These are phyloP conservation scores for Capromys pilorides DNA, from an alignment of 2,797 vertebrate species.

Conservation along the genomic window DNA sequence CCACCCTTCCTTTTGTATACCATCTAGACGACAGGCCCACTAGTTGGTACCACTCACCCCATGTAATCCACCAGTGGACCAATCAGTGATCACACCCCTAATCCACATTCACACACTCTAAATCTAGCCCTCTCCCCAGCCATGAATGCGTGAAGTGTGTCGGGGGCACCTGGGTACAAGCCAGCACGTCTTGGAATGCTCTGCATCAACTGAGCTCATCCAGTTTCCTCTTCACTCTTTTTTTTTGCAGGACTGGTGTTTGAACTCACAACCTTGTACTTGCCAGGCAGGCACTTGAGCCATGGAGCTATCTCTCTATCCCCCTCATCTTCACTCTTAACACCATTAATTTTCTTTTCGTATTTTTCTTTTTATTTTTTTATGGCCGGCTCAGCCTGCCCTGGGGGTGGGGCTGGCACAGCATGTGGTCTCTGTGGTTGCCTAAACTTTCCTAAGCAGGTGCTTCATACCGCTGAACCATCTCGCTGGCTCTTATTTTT, in stretches of 20 bases:
- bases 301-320: too few relatives aligned
- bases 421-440: too few relatives aligned
- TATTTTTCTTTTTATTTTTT: too few relatives aligned
- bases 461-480: too few relatives aligned
- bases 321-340: constrained; percentile 94
- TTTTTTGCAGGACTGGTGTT: too few relatives aligned
- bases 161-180: background rate
- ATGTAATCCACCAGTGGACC: background rate
- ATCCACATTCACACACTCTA: background rate
- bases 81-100: background rate
- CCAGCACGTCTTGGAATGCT: constrained; percentile 90
- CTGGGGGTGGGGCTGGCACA: too few relatives aligned
- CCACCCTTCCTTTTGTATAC: background rate
- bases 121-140: background rate
- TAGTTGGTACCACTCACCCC: background rate
- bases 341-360: constrained; percentile 89
- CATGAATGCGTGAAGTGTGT: background rate
- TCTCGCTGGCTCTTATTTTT: too few relatives aligned
- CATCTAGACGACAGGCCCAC: background rate
- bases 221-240: constrained; percentile 94
- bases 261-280: too few relatives aligned
- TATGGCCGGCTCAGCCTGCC: too few relatives aligned
- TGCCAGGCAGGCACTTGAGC: too few relatives aligned
- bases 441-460: too few relatives aligned
- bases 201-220: constrained; percentile 91